A percentile compares a stretch with the other conserved stretches of the same genome.
Conservation (phyloP, 2,797 vertebrate genomes). For the Takifugu ocellatus region DNA sequence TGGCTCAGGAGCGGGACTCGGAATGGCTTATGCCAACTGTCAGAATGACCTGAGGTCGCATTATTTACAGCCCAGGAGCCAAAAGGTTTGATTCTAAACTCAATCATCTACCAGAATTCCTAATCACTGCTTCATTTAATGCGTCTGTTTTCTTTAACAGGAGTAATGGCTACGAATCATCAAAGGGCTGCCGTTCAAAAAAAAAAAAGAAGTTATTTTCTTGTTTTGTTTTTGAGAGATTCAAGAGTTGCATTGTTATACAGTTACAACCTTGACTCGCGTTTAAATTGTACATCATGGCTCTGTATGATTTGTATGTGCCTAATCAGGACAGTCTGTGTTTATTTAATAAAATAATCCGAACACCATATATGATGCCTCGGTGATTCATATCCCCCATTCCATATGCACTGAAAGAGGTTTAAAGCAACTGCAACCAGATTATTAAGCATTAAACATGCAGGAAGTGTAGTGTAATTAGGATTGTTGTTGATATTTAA, state of each 20-base stretch:
- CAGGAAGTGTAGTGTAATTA: not conserved
- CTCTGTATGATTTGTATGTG: constrained; percentile 51
- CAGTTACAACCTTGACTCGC: constrained; percentile 24
- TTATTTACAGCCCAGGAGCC: constrained; percentile 83
- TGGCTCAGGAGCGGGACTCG: constrained; percentile 85
- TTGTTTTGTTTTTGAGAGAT: constrained; percentile 31
- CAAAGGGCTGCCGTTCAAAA: constrained; percentile 32
- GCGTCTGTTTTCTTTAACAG: constrained; percentile 56
- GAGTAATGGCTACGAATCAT: constrained; percentile 57
- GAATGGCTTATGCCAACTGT: constrained; percentile 97
- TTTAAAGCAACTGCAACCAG: not conserved
- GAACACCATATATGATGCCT: constrained; percentile 9
- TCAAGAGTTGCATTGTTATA: constrained; percentile 54
- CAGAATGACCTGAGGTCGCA: constrained; percentile 91
- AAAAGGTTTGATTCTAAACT: constrained; percentile 79
- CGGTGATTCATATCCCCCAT: constrained; percentile 9
- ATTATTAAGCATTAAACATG: not conserved
- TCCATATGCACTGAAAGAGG: constrained; percentile 1
- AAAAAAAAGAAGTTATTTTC: constrained; percentile 3
- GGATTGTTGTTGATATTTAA: too few relatives aligned
- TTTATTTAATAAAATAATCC: constrained; percentile 75
- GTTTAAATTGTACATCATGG: constrained; percentile 16
- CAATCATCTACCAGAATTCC: not conserved
- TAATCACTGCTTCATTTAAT: constrained; percentile 8
- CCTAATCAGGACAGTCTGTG: constrained; percentile 56